Evolutionary conservation across 2,888 invertebrate genomes (phyloP).

Genomic region (Chymomyza fuscimana): DNA sequence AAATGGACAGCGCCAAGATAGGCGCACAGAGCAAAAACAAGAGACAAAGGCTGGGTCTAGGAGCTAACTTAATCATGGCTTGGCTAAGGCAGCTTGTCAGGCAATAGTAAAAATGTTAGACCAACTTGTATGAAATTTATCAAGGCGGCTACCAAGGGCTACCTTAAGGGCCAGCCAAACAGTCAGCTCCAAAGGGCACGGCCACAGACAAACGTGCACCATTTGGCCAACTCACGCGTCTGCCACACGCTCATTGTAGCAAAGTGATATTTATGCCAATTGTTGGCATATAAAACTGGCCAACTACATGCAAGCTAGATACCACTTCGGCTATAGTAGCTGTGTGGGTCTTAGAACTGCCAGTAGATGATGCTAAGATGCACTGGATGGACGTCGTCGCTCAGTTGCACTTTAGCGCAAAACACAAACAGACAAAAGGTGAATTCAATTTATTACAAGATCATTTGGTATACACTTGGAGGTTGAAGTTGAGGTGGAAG

Average conservation of each 20-base stretch:
- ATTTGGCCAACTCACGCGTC: constrained; percentile 32
- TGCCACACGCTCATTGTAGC: constrained; percentile 68
- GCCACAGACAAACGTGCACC: not conserved
- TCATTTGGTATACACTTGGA: constrained; percentile 52
- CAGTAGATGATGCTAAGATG: constrained; percentile 49
- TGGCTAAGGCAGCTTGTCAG: constrained; percentile 10
- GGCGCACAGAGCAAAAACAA: not conserved
- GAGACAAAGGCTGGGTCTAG: constrained; percentile 39
- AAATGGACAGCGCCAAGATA: constrained; percentile 33
- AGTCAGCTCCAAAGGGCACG: constrained; percentile 15
- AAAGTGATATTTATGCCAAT: constrained; percentile 72
- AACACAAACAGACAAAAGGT: constrained; percentile 63
- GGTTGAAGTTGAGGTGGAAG: constrained; percentile 62
- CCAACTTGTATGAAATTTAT: constrained; percentile 68
- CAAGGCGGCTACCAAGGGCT: constrained; percentile 46
- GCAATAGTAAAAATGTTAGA: constrained; percentile 71
- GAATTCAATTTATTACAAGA: constrained; percentile 72
- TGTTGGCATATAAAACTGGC: constrained; percentile 59
- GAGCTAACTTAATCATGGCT: constrained; percentile 71
- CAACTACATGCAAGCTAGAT: constrained; percentile 45
- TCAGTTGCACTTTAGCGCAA: constrained; percentile 51
- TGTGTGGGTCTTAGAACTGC: constrained; percentile 73
- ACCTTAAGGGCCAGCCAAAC: constrained; percentile 27
- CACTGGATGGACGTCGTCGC: not conserved
- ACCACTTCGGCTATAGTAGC: constrained; percentile 5